Evolutionary conservation across 2,888 invertebrate genomes (phyloP), one percentile per base, ranked within the genome.

Genomic region (Plebejus anna): DNA sequence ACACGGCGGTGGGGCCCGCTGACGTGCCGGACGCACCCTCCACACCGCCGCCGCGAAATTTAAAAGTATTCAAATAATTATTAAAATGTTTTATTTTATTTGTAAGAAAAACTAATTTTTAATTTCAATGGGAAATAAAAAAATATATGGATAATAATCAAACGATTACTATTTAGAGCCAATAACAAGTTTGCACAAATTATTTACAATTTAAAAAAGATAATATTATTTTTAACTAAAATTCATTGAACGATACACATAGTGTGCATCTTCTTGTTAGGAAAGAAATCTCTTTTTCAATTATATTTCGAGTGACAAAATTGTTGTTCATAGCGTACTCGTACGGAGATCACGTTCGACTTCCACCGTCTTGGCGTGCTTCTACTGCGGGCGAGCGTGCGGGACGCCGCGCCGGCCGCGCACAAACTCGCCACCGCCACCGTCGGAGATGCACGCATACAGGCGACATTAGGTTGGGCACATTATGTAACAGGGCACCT

Each of bases 371-470:
- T 99, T 78, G 98, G 98, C 88, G 96, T 99, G 79, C 91, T 99
- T 77, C 94, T 99, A 80, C 92, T 99, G 80, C 95, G 98, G 78
- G 97, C 97, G 0, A 95, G 97, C 0, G 94, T 97, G 83, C 96
- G 96, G 81, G 96, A 96, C 80, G 96, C 96, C 70, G 92, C 94
- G 80, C 89, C 96, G 75, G 94, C 96, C 51, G 98, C 97, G 0
- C 95, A 97, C 81, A 99, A 99, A 94, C 97, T 99, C 79, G 98
- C 98, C 78, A 99, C 98, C 0, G 98, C 98, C 28, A 98, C 98
- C 16, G 96, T 99, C 95, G 96, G 96, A 79, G 97, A 97, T 86
- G 98, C 98, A 0, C 96, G 96, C 88, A 97, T 99, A 81, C 97
- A 98, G 89, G 98, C 98, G 16, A 96, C 96, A 3, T 89, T 98